Base-by-base conservation (phyloP, 2,113 vertebrate genomes). In the Leiothrix lutea region DNA sequence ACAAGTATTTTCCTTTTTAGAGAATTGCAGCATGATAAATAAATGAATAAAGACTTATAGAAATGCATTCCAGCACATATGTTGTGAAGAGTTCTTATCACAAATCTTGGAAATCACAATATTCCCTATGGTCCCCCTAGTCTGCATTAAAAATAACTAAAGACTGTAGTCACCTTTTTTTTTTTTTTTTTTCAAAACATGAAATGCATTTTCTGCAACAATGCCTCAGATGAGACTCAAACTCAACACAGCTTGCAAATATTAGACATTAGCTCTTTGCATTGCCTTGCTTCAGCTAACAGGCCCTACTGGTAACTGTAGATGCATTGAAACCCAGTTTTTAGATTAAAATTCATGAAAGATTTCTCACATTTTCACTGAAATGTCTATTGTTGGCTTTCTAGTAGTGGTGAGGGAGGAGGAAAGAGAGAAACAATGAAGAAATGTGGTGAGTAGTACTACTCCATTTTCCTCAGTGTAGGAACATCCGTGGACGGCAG, bases 21-120 rank as follows among this genome's bases (percentile, higher is more conserved):
- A 95, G 95, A 97, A 95, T 89, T 96, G 93, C 96, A 96, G 89
- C 71, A 72, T 96, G 95, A 97, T 98, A 97, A 98, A 98, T 98
- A 98, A 98, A 98, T 98, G 86, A 98, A 97, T 97, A 97, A 97
- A 98, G 95, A 96, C 92, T 85, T 80, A 71, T 8, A 95, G 89
- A 80, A 67, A 82, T 95, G 60, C 92, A 86, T 96, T 69, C 96
- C 83, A 94, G 90, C 80, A 93, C 65, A 94, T 95, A 84, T 11
- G 53, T 61, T 38, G 91, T 33, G 35, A 96, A 95, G 57, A 80
- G 86, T 96, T 97, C 90, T 95, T 97, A 92, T 69, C 90, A 94
- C 83, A 97, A 97, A 96, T 96, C 93, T 97, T 96, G 19, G 71
- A 98, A 98, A 97, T 95, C 90, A 78, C 88, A 94, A 66, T 97